Evolutionary conservation across 53 echinoderm and acorn worm species (phyloP).

Genomic region (Patiria pectinifera): DNA sequence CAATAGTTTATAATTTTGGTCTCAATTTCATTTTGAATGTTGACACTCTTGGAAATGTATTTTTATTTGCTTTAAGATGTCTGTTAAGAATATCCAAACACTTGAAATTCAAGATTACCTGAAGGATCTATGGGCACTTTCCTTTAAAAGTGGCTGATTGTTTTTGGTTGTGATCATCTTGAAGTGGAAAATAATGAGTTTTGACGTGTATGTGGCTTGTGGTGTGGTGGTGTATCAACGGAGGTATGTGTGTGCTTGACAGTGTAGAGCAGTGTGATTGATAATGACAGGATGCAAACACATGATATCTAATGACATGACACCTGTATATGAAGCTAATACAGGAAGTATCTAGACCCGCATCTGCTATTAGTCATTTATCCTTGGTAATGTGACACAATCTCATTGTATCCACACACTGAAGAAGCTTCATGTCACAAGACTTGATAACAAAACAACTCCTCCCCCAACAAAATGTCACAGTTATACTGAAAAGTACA

Average conservation of each 20-base stretch:
- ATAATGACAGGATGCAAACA: slow-evolving; percentile 7
- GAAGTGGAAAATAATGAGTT: too few relatives aligned
- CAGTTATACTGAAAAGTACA: not conserved
- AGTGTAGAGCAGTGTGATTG: not conserved
- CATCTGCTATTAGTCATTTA: slow-evolving; percentile 21
- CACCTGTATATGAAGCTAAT: slow-evolving; percentile 22
- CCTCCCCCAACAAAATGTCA: not conserved
- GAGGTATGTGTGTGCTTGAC: not conserved
- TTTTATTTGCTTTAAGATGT: too few relatives aligned
- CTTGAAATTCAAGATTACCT: too few relatives aligned
- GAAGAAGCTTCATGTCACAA: not conserved
- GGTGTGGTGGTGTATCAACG: not conserved
- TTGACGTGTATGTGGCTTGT: too few relatives aligned
- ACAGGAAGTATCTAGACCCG: not conserved
- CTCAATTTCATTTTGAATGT: too few relatives aligned
- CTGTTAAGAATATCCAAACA: too few relatives aligned
- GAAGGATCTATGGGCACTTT: too few relatives aligned
- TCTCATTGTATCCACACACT: not conserved
- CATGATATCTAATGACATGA: slow-evolving; percentile 36
- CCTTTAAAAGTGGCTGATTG: too few relatives aligned
- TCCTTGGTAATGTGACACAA: slow-evolving; percentile 24
- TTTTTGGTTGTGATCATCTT: too few relatives aligned
- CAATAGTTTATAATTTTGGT: too few relatives aligned
- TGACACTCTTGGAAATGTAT: too few relatives aligned
- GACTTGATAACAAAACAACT: not conserved